phyloP scores from a whole-genome alignment of 2,888 invertebrate genomes.

The Dryococelus australis region DNA sequence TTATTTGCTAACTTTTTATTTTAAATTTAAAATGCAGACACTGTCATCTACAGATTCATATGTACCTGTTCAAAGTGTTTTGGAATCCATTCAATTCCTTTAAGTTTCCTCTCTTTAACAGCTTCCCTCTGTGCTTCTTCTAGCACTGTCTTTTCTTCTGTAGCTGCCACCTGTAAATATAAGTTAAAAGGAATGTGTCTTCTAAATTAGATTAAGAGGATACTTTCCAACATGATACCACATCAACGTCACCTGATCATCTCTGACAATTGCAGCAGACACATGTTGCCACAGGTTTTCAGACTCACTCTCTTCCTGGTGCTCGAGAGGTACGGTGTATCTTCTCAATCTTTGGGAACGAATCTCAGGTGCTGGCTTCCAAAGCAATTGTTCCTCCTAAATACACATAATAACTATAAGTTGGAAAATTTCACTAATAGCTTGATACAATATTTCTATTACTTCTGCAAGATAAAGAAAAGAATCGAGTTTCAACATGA shows the following conservation, averaged over 20 bases:
- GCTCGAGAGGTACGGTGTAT: slow-evolving; percentile 78
- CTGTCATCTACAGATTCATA: not conserved
- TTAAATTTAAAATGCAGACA: too few species aligned
- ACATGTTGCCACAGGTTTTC: slow-evolving; percentile 88
- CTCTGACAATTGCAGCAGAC: slow-evolving; percentile 80
- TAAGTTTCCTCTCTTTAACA: slow-evolving; percentile 72
- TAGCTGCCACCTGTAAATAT: slow-evolving; percentile 74
- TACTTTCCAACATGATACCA: not conserved
- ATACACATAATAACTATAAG: slow-evolving; percentile 8
- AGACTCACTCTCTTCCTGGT: slow-evolving; percentile 83
- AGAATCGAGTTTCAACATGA: not conserved
- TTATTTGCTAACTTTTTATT: too few species aligned
- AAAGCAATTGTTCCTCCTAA: slow-evolving; percentile 71
- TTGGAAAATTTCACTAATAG: too few species aligned
- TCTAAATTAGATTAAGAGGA: not conserved
- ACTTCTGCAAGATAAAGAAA: too few species aligned
- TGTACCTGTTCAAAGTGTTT: slow-evolving; percentile 72
- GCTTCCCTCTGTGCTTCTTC: slow-evolving; percentile 86
- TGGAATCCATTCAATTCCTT: slow-evolving; percentile 75
- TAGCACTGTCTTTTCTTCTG: slow-evolving; percentile 87
- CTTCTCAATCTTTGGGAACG: slow-evolving; percentile 77
- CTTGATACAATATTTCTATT: too few species aligned
- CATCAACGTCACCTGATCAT: slow-evolving; percentile 71
- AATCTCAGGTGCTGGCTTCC: slow-evolving; percentile 75
- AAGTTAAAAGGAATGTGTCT: not conserved